Base-by-base conservation (phyloP, 1,140 invertebrate genomes). In the Drosophila biarmipes region DNA sequence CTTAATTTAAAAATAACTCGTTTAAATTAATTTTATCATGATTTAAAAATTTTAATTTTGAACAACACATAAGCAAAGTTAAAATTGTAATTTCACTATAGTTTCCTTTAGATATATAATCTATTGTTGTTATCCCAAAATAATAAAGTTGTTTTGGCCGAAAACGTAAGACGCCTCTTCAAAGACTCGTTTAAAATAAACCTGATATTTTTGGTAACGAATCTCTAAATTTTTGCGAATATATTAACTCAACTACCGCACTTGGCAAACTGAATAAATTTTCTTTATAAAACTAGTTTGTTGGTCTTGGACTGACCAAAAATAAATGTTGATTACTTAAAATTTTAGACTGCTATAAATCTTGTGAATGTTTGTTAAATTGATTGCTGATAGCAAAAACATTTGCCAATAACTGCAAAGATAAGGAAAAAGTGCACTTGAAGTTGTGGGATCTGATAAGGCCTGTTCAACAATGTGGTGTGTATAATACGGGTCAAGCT, bases 381-480 rank as follows among this genome's bases (percentile, higher is more conserved):
- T 35, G 24, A 48, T 59, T 12, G 19, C 43, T 77, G 61, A 85
- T 85, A 77, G 19, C 35, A 59, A 72, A 85, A 68, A 73, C 52
- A 69, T 85, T 84, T 45, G 54, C 43, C 57, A 86, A 80, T 80
- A 74, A 56, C 46, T 61, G 29, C 29, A 27, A 42, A 69, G 81
- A 86, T 86, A 86, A 54, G 73, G 17, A 43, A 73, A 31, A 81
- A 81, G 31, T 82, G 73, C 79, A 78, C 79, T 82, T 57, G 73
- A 82, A 74, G 48, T 52, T 11, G 10, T 24, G 52, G 37, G 56
- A 62, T 49, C 21, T 52, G 71, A 84, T 75, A 84, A 71, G 37
- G 31, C 37, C 45, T 40, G 31, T 35, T 27, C 11, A 56, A 10
- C 8, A n/a, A 68, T 27, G 14, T 43, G 10, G 8, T 59, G 15